Percentiles rank a stretch among this genome's conserved stretches.
Evolutionary conservation across 2,797 vertebrate species (phyloP).

Genomic region (Leucoraja ocellata): DNA sequence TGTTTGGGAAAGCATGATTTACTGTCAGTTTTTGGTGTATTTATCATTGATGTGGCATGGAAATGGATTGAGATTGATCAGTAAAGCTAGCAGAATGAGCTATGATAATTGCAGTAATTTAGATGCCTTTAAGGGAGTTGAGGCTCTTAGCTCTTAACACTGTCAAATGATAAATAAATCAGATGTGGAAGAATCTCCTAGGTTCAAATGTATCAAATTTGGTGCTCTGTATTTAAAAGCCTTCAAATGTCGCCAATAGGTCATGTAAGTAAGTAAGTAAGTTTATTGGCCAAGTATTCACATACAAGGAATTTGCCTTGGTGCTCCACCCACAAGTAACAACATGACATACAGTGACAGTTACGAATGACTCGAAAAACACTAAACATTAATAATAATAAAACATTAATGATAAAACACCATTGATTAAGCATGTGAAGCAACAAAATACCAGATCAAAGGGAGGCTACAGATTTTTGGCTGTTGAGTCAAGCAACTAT

Average conservation of each 20-base stretch:
- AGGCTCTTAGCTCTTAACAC: not conserved
- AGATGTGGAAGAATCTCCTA: not conserved
- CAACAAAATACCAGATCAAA: too few species aligned
- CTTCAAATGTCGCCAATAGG: not conserved
- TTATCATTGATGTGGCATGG: not conserved
- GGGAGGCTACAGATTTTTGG: too few species aligned
- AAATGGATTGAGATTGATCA: not conserved
- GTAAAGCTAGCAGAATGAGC: not conserved
- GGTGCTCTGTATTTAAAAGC: not conserved
- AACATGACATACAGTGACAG: too few species aligned
- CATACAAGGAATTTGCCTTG: too few species aligned
- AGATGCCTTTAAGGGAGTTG: not conserved
- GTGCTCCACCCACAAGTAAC: too few species aligned
- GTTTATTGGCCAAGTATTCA: too few species aligned
- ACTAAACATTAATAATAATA: too few species aligned
- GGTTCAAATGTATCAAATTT: not conserved
- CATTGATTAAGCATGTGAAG: too few species aligned
- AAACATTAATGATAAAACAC: too few species aligned
- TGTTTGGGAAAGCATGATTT: not conserved
- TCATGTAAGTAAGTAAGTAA: too few species aligned
- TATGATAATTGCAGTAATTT: not conserved
- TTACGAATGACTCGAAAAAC: too few species aligned
- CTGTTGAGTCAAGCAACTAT: too few species aligned
- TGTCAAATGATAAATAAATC: not conserved
- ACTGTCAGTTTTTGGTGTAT: not conserved